A percentile compares a stretch with the other conserved stretches of the same genome.
Conservation (phyloP, 2,113 vertebrate species). For the Eleginops maclovinus region DNA sequence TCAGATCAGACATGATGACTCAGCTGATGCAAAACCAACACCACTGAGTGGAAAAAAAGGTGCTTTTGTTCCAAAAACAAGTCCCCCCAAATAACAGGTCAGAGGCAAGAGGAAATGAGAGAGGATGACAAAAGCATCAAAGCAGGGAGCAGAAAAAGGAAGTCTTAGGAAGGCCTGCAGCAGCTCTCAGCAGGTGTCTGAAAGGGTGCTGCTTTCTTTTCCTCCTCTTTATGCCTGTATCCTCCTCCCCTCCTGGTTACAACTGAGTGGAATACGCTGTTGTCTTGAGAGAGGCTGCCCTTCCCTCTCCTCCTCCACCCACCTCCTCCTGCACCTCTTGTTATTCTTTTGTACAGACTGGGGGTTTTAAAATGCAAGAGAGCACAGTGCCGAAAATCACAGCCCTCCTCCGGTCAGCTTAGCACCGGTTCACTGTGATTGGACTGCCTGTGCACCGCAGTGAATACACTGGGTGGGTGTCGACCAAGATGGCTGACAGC, state of each 20-base stretch:
- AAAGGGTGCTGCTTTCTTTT: constrained; percentile 67
- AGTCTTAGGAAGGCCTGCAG: constrained; percentile 52
- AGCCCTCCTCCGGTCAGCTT: constrained; percentile 75
- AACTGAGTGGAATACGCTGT: constrained; percentile 60
- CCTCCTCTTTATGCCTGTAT: constrained; percentile 69
- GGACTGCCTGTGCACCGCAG: constrained; percentile 88
- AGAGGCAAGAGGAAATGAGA: constrained; percentile 18
- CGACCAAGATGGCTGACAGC: constrained; percentile 98
- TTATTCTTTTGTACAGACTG: constrained; percentile 56
- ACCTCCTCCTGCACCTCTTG: constrained; percentile 36
- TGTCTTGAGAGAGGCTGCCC: constrained; percentile 59
- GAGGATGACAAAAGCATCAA: constrained; percentile 47
- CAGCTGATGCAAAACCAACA: constrained; percentile 88
- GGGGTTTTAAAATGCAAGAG: constrained; percentile 68
- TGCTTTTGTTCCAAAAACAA: constrained; percentile 62
- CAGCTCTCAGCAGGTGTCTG: constrained; percentile 62
- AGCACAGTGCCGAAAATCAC: constrained; percentile 64
- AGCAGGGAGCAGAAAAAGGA: constrained; percentile 50
- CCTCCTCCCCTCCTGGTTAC: constrained; percentile 62
- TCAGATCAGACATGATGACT: constrained; percentile 99
- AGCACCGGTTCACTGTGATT: constrained; percentile 73
- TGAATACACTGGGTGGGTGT: constrained; percentile 93
- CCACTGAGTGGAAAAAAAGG: constrained; percentile 43
- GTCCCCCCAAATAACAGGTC: constrained; percentile 3
- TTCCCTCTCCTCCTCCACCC: constrained; percentile 45